A percentile compares a stretch with the other conserved stretches of the same genome.
These are phyloP conservation scores for Sorex araneus DNA, from an alignment of 2,113 vertebrate genomes.

Conservation along the genomic window DNA sequence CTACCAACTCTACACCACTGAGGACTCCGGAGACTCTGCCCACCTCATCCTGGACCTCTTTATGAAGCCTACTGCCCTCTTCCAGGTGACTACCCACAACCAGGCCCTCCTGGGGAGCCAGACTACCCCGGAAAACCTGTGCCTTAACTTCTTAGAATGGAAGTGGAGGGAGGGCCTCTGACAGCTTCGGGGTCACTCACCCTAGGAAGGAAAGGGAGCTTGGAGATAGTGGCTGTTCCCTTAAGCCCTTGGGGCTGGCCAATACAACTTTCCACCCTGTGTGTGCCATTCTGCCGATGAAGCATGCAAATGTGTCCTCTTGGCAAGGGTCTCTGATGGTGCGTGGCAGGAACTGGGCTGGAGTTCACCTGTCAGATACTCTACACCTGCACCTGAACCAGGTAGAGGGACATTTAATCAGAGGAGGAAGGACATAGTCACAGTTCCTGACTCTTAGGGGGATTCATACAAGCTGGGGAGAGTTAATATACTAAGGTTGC, in stretches of 20 bases:
- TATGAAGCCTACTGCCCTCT: conserved; percentile 61
- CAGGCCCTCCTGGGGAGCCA: not conserved
- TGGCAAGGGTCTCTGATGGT: not conserved
- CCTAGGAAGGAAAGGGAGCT: not conserved
- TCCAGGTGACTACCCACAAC: conserved; percentile 84
- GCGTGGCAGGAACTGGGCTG: not conserved
- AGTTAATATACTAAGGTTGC: not conserved
- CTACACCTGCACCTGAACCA: not conserved
- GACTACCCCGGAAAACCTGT: not conserved
- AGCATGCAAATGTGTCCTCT: not conserved
- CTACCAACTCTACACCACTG: conserved; percentile 71
- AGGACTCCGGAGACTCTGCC: not conserved
- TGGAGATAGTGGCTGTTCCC: not conserved
- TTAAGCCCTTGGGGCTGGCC: not conserved
- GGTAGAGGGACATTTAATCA: not conserved
- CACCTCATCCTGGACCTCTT: conserved; percentile 79
- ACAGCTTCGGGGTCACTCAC: not conserved
- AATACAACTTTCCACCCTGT: not conserved
- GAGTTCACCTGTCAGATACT: not conserved
- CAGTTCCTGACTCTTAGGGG: not conserved
- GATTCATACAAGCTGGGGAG: not conserved
- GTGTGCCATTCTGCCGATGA: not conserved
- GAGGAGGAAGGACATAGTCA: not conserved
- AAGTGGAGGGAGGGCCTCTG: not conserved
- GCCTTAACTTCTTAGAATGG: not conserved